phyloP scores from a whole-genome alignment of 2,113 vertebrate species.

The Prionailurus bengalensis region DNA sequence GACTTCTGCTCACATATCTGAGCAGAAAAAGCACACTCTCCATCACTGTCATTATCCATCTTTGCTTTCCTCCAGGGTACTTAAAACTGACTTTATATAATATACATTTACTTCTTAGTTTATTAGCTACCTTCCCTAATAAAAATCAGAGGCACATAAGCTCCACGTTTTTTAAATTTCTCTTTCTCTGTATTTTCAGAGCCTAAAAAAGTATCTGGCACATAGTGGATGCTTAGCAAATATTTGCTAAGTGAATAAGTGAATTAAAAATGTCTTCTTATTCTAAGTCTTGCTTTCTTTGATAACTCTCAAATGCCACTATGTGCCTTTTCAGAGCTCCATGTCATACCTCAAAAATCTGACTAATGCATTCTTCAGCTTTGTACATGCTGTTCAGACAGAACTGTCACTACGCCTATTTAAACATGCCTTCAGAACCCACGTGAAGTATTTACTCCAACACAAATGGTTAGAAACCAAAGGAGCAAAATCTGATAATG shows the following conservation, averaged over 20 bases:
- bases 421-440: neutral
- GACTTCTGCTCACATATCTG: neutral
- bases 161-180: neutral
- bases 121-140: neutral
- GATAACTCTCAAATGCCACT: slow-evolving; percentile 12
- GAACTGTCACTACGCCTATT: neutral
- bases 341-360: neutral
- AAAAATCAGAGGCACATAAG: neutral
- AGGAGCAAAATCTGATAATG: neutral
- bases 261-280: neutral
- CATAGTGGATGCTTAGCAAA: neutral
- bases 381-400: neutral
- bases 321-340: neutral
- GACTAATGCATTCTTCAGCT: neutral
- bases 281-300: neutral
- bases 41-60: neutral
- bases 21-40: neutral
- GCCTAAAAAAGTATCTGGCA: neutral
- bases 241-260: neutral
- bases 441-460: neutral
- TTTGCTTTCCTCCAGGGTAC: neutral
- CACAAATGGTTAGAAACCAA: neutral
- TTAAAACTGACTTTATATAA: neutral
- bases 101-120: neutral
- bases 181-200: neutral